Evolutionary conservation across 2,888 invertebrate genomes (phyloP).

Genomic region (Patella pellucida): DNA sequence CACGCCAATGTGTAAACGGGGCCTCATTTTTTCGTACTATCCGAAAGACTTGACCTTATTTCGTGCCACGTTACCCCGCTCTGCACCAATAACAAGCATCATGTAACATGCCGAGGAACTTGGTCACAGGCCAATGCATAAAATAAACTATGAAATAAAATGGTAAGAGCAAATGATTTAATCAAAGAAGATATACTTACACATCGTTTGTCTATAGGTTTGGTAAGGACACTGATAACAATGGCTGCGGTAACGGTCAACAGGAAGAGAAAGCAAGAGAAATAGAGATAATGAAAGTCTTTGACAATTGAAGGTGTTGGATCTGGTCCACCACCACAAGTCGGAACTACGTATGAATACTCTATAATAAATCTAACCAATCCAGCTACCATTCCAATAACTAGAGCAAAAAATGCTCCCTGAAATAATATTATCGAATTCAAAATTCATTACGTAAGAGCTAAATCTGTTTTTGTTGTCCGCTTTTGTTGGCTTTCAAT

Average conservation of each 20-base stretch:
- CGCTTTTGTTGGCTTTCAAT: too few species aligned
- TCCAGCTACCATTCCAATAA: slow-evolving; percentile 72
- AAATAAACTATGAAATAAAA: neutral
- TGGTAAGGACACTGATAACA: slow-evolving; percentile 71
- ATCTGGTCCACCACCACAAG: slow-evolving; percentile 67
- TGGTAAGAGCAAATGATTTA: neutral
- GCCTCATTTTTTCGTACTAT: too few species aligned
- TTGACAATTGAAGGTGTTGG: slow-evolving; percentile 57
- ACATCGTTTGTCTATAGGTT: slow-evolving; percentile 70
- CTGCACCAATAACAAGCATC: too few species aligned
- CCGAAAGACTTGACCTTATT: too few species aligned
- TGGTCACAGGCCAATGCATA: neutral
- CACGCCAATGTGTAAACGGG: too few species aligned
- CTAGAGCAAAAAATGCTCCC: slow-evolving; percentile 75
- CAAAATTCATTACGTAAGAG: too few species aligned
- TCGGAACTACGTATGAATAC: slow-evolving; percentile 71
- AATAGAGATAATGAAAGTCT: slow-evolving; percentile 72
- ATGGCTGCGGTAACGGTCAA: slow-evolving; percentile 69
- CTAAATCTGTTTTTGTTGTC: too few species aligned
- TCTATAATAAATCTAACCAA: slow-evolving; percentile 72
- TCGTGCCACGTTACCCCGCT: too few species aligned
- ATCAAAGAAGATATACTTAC: slow-evolving; percentile 54
- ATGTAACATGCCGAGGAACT: neutral
- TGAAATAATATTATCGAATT: slow-evolving; percentile 46
- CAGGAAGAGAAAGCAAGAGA: slow-evolving; percentile 72